These are phyloP conservation scores for Hipposideros armiger DNA, from an alignment of 2,113 vertebrate species.

Conservation along the genomic window DNA sequence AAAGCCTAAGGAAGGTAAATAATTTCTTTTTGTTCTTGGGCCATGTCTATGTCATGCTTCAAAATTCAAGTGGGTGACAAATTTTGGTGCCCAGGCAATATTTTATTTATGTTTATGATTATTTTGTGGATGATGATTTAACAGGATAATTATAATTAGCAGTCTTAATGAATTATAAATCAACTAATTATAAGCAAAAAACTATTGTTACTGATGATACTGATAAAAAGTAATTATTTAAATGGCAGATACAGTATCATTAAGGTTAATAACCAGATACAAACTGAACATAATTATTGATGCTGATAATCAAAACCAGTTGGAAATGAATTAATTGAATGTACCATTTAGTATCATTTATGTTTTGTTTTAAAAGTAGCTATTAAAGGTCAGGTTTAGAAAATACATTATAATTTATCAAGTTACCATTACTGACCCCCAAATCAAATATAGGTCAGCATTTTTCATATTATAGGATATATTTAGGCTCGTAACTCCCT, in stretches of 20 bases:
- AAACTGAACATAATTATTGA: conserved; percentile 66
- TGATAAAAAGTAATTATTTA: conserved; percentile 60
- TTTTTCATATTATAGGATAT: conserved; percentile 56
- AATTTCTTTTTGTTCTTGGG: neutral
- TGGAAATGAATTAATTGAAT: conserved; percentile 48
- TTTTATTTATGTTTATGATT: conserved; percentile 48
- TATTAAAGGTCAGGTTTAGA: neutral
- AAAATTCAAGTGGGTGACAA: neutral
- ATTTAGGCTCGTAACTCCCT: conserved; percentile 36
- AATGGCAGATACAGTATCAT: conserved; percentile 38
- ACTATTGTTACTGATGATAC: conserved; percentile 36
- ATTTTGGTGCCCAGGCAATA: neutral
- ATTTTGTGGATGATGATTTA: conserved; percentile 2
- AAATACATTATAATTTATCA: conserved; percentile 36
- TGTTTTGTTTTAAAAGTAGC: conserved; percentile 57
- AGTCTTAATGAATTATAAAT: conserved; percentile 51
- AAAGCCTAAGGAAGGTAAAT: conserved; percentile 2
- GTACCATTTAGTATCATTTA: neutral
- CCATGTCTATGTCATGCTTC: neutral
- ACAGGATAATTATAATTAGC: conserved; percentile 49
- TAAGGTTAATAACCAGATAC: conserved; percentile 64
- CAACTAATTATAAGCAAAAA: conserved; percentile 56
- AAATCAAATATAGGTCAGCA: neutral
- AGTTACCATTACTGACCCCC: neutral
- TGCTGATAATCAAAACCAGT: conserved; percentile 44